A percentile compares a stretch with the other conserved stretches of the same genome.
phyloP scores from a whole-genome alignment of 2,888 invertebrate species.

The Linnaemya tessellans region DNA sequence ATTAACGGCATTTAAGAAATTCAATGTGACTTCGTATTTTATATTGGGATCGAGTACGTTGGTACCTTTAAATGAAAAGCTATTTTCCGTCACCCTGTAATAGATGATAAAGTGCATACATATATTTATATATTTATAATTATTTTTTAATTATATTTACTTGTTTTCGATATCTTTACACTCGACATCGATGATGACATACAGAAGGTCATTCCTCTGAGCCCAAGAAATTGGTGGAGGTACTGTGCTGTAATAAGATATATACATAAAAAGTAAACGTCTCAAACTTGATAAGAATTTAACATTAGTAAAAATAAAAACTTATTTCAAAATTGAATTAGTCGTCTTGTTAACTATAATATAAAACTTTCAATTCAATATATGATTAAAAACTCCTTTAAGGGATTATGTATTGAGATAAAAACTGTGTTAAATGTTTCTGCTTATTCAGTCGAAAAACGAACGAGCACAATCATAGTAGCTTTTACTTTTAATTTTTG shows the following conservation, averaged over 20 bases:
- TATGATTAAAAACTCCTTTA: no score
- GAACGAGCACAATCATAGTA: no score
- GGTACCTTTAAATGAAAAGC: constrained; percentile 92
- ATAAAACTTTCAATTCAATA: no score
- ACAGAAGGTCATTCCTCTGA: constrained; percentile 92
- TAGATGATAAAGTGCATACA: not conserved
- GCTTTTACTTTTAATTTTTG: no score
- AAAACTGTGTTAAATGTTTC: no score
- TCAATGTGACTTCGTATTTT: constrained; percentile 93
- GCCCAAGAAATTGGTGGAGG: constrained; percentile 97
- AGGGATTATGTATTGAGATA: no score
- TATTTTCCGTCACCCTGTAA: constrained; percentile 87
- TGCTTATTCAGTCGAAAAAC: no score
- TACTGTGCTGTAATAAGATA: constrained; percentile 76
- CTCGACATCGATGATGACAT: constrained; percentile 95
- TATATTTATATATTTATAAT: not conserved
- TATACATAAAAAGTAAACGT: constrained; percentile 22
- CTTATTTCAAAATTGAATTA: no score
- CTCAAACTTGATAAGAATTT: no score
- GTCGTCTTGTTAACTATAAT: no score
- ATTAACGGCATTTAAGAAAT: constrained; percentile 91
- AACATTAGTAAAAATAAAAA: no score
- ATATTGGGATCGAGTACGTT: constrained; percentile 92
- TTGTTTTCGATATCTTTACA: constrained; percentile 93
- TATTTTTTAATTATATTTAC: constrained; percentile 83